phyloP scores from a whole-genome alignment of 2,113 vertebrate genomes.

The Nicator chloris region DNA sequence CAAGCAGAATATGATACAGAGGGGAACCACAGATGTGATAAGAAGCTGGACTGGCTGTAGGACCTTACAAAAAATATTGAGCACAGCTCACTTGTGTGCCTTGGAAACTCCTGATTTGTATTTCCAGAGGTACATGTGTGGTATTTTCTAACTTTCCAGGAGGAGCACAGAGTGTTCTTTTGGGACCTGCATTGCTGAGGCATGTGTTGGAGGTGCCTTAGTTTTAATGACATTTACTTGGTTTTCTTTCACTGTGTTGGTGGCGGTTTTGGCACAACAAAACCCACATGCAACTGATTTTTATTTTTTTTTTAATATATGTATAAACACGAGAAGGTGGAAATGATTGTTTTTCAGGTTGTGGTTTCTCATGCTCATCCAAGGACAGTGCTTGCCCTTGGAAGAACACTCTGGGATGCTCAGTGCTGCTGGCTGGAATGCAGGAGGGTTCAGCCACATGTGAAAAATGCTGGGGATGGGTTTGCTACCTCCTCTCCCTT shows the following conservation, averaged over 20 bases:
- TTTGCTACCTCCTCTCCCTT: background rate
- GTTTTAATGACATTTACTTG: background rate
- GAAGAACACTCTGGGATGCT: background rate
- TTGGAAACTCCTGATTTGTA: background rate
- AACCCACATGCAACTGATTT: background rate
- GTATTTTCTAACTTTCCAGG: background rate
- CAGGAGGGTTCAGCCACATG: background rate
- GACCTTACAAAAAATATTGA: background rate
- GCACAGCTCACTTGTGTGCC: background rate
- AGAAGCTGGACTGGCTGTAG: background rate
- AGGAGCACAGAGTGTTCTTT: constrained; percentile 3
- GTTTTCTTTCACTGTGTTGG: background rate
- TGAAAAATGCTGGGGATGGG: background rate
- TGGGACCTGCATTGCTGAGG: background rate
- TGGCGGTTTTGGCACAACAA: constrained; percentile 1
- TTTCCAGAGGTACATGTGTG: background rate
- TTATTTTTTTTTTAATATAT: background rate
- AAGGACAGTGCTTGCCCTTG: background rate
- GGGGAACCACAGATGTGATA: background rate
- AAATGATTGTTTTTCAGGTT: background rate
- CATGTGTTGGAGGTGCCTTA: background rate
- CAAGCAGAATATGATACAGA: background rate
- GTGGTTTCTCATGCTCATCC: constrained; percentile 29
- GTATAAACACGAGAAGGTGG: background rate
- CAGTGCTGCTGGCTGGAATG: background rate